Percentiles rank a stretch among this genome's conserved stretches.
phyloP scores from a whole-genome alignment of 2,113 vertebrate species.

The Pterocles gutturalis region DNA sequence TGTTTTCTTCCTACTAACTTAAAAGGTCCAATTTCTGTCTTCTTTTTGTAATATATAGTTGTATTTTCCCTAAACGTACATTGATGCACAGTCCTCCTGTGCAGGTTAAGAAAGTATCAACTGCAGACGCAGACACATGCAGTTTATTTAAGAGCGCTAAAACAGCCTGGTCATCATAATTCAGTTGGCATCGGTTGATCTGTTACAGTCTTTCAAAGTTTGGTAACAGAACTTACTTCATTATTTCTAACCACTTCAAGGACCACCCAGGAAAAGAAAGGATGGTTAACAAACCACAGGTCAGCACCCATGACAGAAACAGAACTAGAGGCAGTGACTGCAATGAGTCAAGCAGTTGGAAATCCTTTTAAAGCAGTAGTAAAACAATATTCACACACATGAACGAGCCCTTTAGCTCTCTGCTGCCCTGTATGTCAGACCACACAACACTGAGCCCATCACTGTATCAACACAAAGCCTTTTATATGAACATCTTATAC shows the following conservation, averaged over 20 bases:
- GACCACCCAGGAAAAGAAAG: background rate
- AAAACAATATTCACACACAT: background rate
- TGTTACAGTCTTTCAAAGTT: background rate
- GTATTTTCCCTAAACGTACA: background rate
- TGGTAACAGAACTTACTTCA: background rate
- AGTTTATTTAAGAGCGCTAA: background rate
- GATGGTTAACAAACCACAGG: background rate
- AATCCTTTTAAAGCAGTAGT: background rate
- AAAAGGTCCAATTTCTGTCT: background rate
- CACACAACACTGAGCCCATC: background rate
- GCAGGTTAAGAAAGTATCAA: background rate
- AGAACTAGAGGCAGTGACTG: background rate
- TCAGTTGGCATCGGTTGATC: background rate
- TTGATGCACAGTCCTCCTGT: background rate
- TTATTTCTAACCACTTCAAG: background rate
- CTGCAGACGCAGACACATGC: background rate
- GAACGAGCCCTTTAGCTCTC: background rate
- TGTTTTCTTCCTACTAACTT: background rate
- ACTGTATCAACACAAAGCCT: background rate
- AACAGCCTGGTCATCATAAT: background rate
- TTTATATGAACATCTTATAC: background rate
- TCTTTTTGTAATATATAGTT: background rate
- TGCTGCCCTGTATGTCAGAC: background rate
- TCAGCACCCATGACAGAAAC: background rate
- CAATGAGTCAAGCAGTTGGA: background rate